phyloP scores from a whole-genome alignment of 1,140 invertebrate genomes.

The Ctenoplectra terminalis region DNA sequence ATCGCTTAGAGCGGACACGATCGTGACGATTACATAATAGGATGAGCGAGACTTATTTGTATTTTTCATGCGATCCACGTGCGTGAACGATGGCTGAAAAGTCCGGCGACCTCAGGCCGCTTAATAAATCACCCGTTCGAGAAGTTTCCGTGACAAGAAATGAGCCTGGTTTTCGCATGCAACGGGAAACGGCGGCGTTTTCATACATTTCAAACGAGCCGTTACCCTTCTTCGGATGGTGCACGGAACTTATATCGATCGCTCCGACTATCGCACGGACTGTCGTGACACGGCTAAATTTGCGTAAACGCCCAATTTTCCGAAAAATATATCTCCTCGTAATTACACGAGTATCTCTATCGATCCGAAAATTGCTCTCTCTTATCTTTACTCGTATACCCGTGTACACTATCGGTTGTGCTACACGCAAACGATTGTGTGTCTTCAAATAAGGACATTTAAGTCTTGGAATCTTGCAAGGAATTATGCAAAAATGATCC shows the following conservation, averaged over 20 bases:
- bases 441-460: no score
- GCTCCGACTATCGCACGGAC: neutral
- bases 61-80: neutral
- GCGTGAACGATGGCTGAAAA: neutral
- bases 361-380: no score
- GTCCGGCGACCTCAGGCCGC: neutral
- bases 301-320: neutral
- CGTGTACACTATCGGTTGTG: no score
- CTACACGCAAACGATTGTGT: no score
- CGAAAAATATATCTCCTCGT: neutral
- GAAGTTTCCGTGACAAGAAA: slow-evolving; percentile 7
- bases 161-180: neutral
- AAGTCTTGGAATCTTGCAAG: no score
- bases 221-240: neutral
- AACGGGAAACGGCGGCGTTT: slow-evolving; percentile 7
- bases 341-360: neutral
- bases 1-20: neutral
- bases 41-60: neutral
- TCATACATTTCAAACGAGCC: neutral
- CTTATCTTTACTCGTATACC: neutral
- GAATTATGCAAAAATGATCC: no score
- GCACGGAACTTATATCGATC: slow-evolving; percentile 21
- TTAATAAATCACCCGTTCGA: slow-evolving; percentile 24
- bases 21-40: neutral
- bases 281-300: slow-evolving; percentile 16